These are phyloP conservation scores for Ophioderma brevispina DNA, from an alignment of 35 echinoderm and acorn worm genomes.

Conservation along the genomic window DNA sequence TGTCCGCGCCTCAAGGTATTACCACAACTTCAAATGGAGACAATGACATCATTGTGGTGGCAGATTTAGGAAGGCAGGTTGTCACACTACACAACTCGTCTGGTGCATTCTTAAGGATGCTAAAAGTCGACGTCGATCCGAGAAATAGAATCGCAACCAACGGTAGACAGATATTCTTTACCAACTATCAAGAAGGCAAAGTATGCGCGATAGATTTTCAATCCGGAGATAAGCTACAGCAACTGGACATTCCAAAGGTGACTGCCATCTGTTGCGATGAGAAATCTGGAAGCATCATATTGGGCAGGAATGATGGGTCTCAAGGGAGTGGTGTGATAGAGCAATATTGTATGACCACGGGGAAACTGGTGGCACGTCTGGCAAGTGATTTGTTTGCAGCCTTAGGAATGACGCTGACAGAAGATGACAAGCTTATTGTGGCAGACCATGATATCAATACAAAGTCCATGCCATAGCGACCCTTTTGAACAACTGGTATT, in stretches of 20 bases:
- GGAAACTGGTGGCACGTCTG: not conserved
- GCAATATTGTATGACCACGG: not conserved
- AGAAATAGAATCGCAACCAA: not conserved
- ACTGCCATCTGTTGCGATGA: not conserved
- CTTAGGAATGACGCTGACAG: not conserved
- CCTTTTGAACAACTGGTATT: no score
- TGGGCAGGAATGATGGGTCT: not conserved
- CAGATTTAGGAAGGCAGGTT: not conserved
- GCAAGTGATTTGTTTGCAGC: not conserved
- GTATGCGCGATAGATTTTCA: not conserved
- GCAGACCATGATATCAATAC: slow-evolving; percentile 12
- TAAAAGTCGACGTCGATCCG: not conserved
- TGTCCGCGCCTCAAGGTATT: not conserved
- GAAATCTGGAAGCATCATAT: not conserved
- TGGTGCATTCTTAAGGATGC: not conserved
- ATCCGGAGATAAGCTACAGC: not conserved
- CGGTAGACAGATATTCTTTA: not conserved
- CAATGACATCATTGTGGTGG: not conserved
- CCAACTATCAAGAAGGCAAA: not conserved
- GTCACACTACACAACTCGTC: not conserved
- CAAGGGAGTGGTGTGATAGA: not conserved
- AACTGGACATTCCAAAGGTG: not conserved
- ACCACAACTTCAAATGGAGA: not conserved
- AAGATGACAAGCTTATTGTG: not conserved
- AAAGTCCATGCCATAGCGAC: slow-evolving; percentile 4